These are phyloP conservation scores for Aurelia aurita complex sp. Pacific DNA, from an alignment of 30 jellyfish, hydroid and myxozoan species.

Conservation along the genomic window DNA sequence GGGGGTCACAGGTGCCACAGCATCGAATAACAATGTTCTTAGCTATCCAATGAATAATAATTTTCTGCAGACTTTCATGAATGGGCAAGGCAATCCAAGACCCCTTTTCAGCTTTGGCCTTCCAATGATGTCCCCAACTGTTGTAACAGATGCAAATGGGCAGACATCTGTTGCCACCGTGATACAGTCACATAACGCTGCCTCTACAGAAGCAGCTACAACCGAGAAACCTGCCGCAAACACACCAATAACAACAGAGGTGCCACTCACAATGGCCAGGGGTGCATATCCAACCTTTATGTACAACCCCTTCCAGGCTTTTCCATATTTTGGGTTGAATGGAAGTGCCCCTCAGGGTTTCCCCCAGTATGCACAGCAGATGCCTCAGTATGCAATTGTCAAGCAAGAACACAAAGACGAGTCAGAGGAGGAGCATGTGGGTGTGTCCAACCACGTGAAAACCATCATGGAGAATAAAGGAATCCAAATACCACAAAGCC, in stretches of 20 bases:
- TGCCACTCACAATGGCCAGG: slow-evolving; percentile 24
- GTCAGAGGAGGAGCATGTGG: slow-evolving; percentile 40
- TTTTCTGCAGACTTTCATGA: slow-evolving; percentile 85
- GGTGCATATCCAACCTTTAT: slow-evolving; percentile 80
- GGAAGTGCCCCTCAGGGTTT: slow-evolving; percentile 67
- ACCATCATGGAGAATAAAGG: slow-evolving; percentile 32
- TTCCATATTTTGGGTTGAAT: slow-evolving; percentile 81
- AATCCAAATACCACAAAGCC: slow-evolving; percentile 9
- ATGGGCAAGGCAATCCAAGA: slow-evolving; percentile 70
- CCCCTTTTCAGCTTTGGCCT: slow-evolving; percentile 61
- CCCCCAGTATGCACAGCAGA: slow-evolving; percentile 49
- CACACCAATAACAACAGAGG: neutral
- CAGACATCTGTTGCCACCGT: slow-evolving; percentile 26
- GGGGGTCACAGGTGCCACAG: slow-evolving; percentile 66
- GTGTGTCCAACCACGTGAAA: slow-evolving; percentile 47
- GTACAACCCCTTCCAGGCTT: slow-evolving; percentile 88
- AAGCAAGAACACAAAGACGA: slow-evolving; percentile 57
- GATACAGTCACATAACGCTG: slow-evolving; percentile 4
- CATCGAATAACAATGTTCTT: slow-evolving; percentile 69
- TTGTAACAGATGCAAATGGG: slow-evolving; percentile 35
- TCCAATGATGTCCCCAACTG: slow-evolving; percentile 54
- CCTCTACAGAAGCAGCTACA: slow-evolving; percentile 21
- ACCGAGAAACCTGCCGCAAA: slow-evolving; percentile 22
- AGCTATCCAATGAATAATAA: slow-evolving; percentile 79
- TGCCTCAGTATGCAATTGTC: slow-evolving; percentile 62